Evolutionary conservation across 2,113 vertebrate genomes (phyloP).

Genomic region (Pteronura brasiliensis): DNA sequence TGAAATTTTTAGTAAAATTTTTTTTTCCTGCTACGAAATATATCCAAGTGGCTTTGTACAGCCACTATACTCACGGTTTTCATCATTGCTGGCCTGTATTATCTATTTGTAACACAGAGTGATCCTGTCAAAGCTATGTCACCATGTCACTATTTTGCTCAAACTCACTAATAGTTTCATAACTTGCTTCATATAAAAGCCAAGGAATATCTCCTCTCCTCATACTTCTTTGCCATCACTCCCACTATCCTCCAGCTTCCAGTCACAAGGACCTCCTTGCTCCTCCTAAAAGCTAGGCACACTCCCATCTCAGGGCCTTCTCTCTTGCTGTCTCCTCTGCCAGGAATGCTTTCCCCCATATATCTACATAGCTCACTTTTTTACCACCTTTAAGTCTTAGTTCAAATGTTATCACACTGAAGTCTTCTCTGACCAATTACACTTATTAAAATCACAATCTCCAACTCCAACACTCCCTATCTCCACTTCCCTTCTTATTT

Average conservation of each 20-base stretch:
- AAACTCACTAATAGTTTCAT: neutral
- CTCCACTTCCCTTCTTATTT: neutral
- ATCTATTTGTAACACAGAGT: neutral
- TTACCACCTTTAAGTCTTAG: neutral
- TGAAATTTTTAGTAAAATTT: neutral
- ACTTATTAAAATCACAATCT: neutral
- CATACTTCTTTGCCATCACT: neutral
- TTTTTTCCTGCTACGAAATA: neutral
- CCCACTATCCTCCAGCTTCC: neutral
- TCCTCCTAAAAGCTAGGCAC: neutral
- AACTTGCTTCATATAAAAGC: neutral
- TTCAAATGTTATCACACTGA: neutral
- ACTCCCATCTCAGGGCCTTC: neutral
- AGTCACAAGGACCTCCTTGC: neutral
- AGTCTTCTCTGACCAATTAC: neutral
- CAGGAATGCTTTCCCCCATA: neutral
- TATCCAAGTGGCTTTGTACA: neutral
- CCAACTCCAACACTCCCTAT: neutral
- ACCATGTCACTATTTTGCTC: neutral
- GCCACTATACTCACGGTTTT: neutral
- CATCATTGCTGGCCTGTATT: neutral
- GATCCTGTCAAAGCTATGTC: neutral
- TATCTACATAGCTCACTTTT: neutral
- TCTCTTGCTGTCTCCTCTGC: neutral
- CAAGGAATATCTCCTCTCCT: neutral